Conservation (phyloP, 2,888 invertebrate genomes). For the Mimachlamys varia region DNA sequence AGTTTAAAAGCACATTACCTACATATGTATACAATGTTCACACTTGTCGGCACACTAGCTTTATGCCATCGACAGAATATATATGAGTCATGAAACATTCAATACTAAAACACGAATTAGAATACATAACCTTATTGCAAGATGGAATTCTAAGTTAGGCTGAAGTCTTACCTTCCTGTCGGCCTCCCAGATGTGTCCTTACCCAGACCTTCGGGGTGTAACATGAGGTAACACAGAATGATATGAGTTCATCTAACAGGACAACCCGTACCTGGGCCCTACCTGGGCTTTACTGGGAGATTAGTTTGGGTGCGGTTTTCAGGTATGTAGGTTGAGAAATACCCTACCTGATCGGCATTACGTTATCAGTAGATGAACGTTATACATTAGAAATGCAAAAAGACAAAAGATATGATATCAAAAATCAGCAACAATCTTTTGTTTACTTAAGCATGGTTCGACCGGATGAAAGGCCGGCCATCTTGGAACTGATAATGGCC, state of each 20-base stretch:
- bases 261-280: background rate
- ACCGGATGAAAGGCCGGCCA: background rate
- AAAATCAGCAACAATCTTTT: background rate
- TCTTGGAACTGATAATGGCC: conserved; percentile 18
- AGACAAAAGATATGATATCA: background rate
- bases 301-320: background rate
- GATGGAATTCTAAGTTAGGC: background rate
- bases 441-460: background rate
- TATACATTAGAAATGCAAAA: background rate
- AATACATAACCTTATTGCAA: too few species aligned
- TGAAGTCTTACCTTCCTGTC: background rate
- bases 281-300: background rate
- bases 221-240: background rate
- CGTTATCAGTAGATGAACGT: background rate
- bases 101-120: too few species aligned
- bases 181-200: background rate
- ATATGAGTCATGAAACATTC: too few species aligned
- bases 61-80: too few species aligned
- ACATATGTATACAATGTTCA: too few species aligned
- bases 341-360: background rate
- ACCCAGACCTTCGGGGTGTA: background rate
- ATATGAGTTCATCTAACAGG: background rate
- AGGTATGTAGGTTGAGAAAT: background rate
- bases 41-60: too few species aligned
- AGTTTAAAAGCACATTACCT: too few species aligned